These are phyloP conservation scores for Choloepus hoffmanni DNA, from an alignment of 2,113 vertebrate species.

Conservation along the genomic window DNA sequence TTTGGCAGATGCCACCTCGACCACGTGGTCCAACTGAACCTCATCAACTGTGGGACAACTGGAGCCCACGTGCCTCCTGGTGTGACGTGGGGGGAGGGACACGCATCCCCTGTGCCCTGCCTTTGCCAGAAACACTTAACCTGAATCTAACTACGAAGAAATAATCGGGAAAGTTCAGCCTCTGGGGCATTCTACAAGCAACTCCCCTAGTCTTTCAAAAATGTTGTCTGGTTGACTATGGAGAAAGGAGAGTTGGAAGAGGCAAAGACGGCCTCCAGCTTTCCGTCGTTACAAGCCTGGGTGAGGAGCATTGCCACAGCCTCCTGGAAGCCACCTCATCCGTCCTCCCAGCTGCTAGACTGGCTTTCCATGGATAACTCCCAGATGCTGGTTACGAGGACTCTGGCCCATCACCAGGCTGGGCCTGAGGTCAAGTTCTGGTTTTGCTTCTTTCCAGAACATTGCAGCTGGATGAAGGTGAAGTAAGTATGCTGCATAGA, in stretches of 20 bases:
- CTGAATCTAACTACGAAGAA: too few species aligned
- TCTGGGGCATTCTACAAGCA: too few species aligned
- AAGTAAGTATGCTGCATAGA: neutral
- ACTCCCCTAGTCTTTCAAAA: too few species aligned
- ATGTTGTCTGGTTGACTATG: too few species aligned
- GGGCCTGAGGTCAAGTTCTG: neutral
- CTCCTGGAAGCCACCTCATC: neutral
- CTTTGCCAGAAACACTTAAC: too few species aligned
- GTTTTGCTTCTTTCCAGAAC: neutral
- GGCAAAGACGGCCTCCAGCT: too few species aligned
- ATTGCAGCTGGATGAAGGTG: neutral
- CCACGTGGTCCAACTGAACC: neutral
- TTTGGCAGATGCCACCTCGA: neutral
- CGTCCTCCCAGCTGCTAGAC: neutral
- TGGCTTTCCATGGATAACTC: neutral
- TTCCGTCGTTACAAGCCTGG: too few species aligned
- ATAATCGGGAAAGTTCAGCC: too few species aligned
- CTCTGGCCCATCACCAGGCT: neutral
- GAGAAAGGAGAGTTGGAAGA: too few species aligned
- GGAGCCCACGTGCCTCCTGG: neutral
- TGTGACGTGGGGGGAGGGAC: neutral
- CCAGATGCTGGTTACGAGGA: rapidly evolving
- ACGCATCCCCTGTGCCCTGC: neutral
- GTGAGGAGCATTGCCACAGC: too few species aligned
- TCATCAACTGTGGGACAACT: too few species aligned